Percentiles rank a stretch among this genome's conserved stretches.
Evolutionary conservation across 2,888 invertebrate species (phyloP).

Genomic region (Philereme vetulata): DNA sequence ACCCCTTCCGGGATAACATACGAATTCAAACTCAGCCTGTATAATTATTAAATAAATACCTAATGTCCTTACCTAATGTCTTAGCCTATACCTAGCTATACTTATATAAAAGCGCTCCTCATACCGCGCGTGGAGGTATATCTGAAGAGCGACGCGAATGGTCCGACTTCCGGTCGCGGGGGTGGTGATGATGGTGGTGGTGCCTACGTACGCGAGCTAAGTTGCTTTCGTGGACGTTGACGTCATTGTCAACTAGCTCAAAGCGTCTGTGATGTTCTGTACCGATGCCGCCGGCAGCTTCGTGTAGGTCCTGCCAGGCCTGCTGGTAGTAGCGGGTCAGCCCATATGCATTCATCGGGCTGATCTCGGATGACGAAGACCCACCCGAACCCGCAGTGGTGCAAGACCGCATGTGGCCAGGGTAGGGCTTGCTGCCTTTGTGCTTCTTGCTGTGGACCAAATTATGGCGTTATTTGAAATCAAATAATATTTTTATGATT

Average conservation of each 20-base stretch:
- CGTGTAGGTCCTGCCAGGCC: slow-evolving; percentile 96
- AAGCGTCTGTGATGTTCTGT: slow-evolving; percentile 65
- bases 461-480: background rate
- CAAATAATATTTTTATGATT: too few species aligned
- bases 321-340: slow-evolving; percentile 95
- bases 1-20: too few species aligned
- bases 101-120: background rate
- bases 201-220: slow-evolving; percentile 71
- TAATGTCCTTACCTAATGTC: too few species aligned
- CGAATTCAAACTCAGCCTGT: too few species aligned
- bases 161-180: slow-evolving; percentile 86
- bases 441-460: slow-evolving; percentile 61
- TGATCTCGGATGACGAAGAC: slow-evolving; percentile 93
- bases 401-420: slow-evolving; percentile 94
- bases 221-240: slow-evolving; percentile 64
- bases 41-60: too few species aligned
- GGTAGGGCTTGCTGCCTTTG: slow-evolving; percentile 92
- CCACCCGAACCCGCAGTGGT: slow-evolving; percentile 96
- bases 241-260: slow-evolving; percentile 90
- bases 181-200: slow-evolving; percentile 90
- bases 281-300: slow-evolving; percentile 86
- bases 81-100: too few species aligned
- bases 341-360: slow-evolving; percentile 79
- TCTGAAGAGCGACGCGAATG: slow-evolving; percentile 67
- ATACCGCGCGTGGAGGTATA: too few species aligned